Conservation (phyloP, 2,888 invertebrate genomes). For the Tipula lateralis region DNA sequence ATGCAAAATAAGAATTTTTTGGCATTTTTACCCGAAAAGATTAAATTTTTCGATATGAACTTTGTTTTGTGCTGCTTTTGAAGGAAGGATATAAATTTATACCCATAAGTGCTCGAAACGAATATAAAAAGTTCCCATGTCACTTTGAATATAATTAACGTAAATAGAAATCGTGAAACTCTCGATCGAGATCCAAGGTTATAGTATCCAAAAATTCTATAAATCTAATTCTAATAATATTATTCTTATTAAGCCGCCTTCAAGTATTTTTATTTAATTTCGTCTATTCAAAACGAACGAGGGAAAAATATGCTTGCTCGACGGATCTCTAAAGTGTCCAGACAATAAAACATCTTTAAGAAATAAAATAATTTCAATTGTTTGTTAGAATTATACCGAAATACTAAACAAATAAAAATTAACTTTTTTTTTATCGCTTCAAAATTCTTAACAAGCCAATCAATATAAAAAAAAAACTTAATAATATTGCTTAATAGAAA, state of each 20-base stretch:
- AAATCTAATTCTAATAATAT: slow-evolving; percentile 12
- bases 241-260: slow-evolving; percentile 19
- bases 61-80: background rate
- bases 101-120: background rate
- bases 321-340: background rate
- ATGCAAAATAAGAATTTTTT: slow-evolving; percentile 13
- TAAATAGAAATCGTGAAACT: slow-evolving; percentile 19
- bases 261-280: background rate
- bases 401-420: slow-evolving; percentile 12
- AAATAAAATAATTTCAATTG: background rate
- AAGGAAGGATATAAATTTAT: background rate
- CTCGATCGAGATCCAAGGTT: slow-evolving; percentile 11
- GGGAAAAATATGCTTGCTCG: background rate
- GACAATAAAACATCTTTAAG: background rate
- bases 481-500: background rate
- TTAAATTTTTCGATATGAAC: background rate
- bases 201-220: background rate
- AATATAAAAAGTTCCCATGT: background rate
- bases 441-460: slow-evolving; percentile 11
- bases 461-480: background rate
- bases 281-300: background rate
- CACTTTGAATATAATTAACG: slow-evolving; percentile 16
- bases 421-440: background rate
- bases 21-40: slow-evolving; percentile 9
- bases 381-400: background rate